Conservation (phyloP, 2,888 invertebrate genomes). For the Diloba caeruleocephala region DNA sequence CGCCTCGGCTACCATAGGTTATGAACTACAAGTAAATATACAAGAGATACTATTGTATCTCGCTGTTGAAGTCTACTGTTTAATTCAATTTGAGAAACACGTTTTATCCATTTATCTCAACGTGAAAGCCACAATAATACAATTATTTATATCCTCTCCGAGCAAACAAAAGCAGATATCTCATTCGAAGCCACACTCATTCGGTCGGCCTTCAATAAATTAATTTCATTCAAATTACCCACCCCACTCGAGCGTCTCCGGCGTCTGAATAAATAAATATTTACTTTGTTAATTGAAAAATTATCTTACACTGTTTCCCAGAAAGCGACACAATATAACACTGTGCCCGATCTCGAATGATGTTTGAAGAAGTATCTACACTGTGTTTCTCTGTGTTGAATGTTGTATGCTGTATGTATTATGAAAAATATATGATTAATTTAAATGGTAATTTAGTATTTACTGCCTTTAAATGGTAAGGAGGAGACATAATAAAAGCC, state of each 20-base stretch:
- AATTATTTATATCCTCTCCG: conserved; percentile 20
- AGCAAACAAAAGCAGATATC: conserved; percentile 52
- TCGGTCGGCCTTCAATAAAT: conserved; percentile 63
- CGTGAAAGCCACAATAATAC: conserved; percentile 6
- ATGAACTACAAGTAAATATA: too few relatives aligned
- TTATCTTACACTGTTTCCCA: conserved; percentile 54
- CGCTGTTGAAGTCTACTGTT: too few relatives aligned
- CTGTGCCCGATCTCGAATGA: conserved; percentile 1
- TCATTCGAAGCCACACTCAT: conserved; percentile 46
- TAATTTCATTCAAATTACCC: conserved; percentile 71
- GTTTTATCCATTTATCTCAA: conserved; percentile 28
- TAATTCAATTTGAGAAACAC: too few relatives aligned
- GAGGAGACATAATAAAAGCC: conserved; percentile 11
- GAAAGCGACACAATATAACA: conserved; percentile 4
- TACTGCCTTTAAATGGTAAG: conserved; percentile 5
- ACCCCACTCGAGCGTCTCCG: conserved; percentile 34
- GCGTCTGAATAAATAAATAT: conserved; percentile 65
- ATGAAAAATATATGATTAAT: conserved; percentile 20
- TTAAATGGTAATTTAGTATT: conserved; percentile 22
- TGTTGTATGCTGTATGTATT: background rate
- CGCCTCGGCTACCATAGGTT: too few relatives aligned
- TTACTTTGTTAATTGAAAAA: conserved; percentile 72
- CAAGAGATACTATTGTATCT: too few relatives aligned
- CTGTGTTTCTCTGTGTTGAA: conserved; percentile 3
- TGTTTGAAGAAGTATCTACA: background rate